These are phyloP conservation scores for Antechinus flavipes DNA, from an alignment of 2,113 vertebrate species.

Conservation along the genomic window DNA sequence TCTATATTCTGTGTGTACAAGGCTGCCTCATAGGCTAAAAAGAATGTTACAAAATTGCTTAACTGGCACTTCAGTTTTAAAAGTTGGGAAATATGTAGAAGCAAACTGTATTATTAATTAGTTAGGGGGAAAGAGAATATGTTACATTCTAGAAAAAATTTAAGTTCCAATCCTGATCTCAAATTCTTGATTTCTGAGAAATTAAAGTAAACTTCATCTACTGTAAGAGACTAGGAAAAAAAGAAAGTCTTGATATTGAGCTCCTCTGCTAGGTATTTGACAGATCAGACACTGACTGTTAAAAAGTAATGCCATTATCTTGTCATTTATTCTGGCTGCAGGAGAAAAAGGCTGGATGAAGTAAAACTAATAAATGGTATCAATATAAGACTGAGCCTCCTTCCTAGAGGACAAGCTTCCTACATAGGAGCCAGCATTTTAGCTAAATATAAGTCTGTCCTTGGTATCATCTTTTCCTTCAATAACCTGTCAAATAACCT, in stretches of 20 bases:
- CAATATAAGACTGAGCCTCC: slow-evolving; percentile 22
- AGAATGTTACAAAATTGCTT: background rate
- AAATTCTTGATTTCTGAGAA: background rate
- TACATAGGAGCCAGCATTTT: background rate
- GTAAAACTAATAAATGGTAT: slow-evolving; percentile 11
- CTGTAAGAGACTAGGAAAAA: background rate
- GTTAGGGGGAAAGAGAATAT: background rate
- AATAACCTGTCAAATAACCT: background rate
- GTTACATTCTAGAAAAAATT: background rate
- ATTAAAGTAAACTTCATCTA: slow-evolving; percentile 3
- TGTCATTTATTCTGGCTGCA: slow-evolving; percentile 18
- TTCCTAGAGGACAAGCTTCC: slow-evolving; percentile 31
- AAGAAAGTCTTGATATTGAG: background rate
- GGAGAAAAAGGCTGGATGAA: slow-evolving; percentile 7
- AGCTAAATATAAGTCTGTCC: slow-evolving; percentile 44
- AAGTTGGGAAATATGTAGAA: background rate
- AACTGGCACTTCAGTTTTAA: background rate
- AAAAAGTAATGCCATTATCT: slow-evolving; percentile 9
- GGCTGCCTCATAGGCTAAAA: background rate
- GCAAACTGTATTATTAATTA: background rate
- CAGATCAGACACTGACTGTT: slow-evolving; percentile 26
- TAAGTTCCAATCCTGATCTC: background rate
- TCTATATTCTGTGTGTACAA: background rate
- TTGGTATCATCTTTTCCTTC: slow-evolving; percentile 24
- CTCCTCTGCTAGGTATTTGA: background rate